phyloP scores from a whole-genome alignment of 2,113 vertebrate genomes.

The Chitala chitala region DNA sequence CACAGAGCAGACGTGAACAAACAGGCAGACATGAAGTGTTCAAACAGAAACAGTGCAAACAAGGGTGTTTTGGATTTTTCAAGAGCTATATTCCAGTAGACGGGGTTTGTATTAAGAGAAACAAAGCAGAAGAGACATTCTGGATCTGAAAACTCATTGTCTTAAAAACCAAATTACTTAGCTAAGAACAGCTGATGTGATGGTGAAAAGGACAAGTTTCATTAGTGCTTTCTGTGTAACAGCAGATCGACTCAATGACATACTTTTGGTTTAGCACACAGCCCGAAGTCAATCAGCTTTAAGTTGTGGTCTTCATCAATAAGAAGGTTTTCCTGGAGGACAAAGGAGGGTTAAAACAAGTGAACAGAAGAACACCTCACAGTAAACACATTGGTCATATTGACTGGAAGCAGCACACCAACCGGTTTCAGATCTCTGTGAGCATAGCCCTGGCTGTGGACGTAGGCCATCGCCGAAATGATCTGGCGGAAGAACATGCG shows the following conservation, averaged over 20 bases:
- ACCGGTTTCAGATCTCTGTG: conserved; percentile 95
- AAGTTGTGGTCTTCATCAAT: conserved; percentile 84
- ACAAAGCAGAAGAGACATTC: too few species aligned
- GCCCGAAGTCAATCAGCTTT: conserved; percentile 94
- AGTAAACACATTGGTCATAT: background rate
- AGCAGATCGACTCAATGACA: background rate
- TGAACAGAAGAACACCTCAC: background rate
- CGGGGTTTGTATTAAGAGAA: too few species aligned
- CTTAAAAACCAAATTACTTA: too few species aligned
- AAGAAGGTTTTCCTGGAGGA: conserved; percentile 82
- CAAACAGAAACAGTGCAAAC: too few species aligned
- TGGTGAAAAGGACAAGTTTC: too few species aligned
- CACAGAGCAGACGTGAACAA: too few species aligned
- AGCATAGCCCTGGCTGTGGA: conserved; percentile 88
- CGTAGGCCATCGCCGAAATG: conserved; percentile 83
- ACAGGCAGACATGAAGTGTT: too few species aligned
- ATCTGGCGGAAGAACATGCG: conserved; percentile 88
- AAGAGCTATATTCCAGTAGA: too few species aligned
- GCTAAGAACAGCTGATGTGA: too few species aligned
- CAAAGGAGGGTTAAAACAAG: background rate
- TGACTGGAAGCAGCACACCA: conserved; percentile 32
- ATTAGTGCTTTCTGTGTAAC: too few species aligned
- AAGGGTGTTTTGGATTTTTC: too few species aligned
- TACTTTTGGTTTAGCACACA: conserved; percentile 95
- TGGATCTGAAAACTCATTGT: too few species aligned